Evolutionary conservation across 2,797 vertebrate genomes (phyloP), one percentile per base, ranked within the genome.

Genomic region (Rhynchotus rufescens): DNA sequence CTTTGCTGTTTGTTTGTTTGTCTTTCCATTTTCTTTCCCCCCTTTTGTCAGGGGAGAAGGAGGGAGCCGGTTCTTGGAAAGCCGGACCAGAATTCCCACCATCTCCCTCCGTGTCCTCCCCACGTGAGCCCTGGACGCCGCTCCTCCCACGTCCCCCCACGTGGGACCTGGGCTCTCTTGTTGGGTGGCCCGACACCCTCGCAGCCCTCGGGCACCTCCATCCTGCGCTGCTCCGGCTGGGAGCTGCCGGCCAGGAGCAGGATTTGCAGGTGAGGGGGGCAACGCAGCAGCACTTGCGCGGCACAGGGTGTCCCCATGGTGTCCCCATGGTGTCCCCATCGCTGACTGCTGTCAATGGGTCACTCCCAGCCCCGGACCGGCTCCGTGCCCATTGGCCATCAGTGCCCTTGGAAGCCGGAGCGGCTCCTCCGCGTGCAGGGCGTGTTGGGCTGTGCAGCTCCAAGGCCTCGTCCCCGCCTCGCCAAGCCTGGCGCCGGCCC

Each of bases 401-500:
- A 7, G 17, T 44, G 79, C 47, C 49, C 78, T 76, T 44, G 79
- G 86, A 61, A 86, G 76, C 75, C 23, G 5, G 88, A 78, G 38
- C 42, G 86, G 88, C 68, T 62, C 71, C 60, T 76, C 61, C 57
- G 47, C 2, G 0, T 32, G 16, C 74, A 28, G 94, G 84, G 38
- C 59, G 34, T 30, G 10, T 82, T 82, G n/a, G 61, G 22, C 7
- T 4, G 60, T 11, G 62, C 21, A 60, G 25, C 88, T 94, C 93
- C 34, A 19, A 56, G 81, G 88, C 23, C 59, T 61, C 85, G 28
- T 73, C 67, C 34, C 65, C 15, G 74, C 73, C 81, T 54, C 84
- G 92, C 95, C 92, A 90, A 91, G 93, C 81, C 86, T 91, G 94
- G 90, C 84, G 42, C 16, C 10, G 75, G 5, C 71, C 88, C 92